Evolutionary conservation across 2,113 vertebrate species (phyloP).

Genomic region (Peromyscus leucopus): DNA sequence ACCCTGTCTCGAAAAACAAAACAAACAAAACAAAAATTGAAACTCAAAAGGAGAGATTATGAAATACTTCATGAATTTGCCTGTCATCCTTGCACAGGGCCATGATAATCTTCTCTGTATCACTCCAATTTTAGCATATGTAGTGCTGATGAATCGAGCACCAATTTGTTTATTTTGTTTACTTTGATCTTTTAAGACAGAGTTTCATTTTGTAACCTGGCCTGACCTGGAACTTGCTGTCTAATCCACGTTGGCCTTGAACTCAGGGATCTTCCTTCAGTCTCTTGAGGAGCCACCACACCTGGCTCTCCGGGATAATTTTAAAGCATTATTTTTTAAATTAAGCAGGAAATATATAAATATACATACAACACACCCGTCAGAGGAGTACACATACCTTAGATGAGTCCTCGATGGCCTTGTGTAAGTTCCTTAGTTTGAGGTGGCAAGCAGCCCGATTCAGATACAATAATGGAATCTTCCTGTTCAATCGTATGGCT

Average conservation of each 20-base stretch:
- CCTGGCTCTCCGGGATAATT: background rate
- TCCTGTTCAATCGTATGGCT: constrained; percentile 91
- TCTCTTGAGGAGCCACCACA: background rate
- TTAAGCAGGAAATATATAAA: background rate
- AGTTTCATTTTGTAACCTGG: background rate
- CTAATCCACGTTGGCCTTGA: background rate
- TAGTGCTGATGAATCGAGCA: background rate
- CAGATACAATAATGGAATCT: constrained; percentile 91
- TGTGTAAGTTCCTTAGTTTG: constrained; percentile 95
- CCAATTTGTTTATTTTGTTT: too few species aligned
- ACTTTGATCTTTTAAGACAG: background rate
- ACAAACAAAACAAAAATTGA: background rate
- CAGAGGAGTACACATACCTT: constrained; percentile 86
- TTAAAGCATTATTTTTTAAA: constrained; percentile 19
- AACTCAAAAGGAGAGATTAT: background rate
- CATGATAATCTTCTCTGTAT: background rate
- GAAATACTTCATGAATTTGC: background rate
- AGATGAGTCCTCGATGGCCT: constrained; percentile 95
- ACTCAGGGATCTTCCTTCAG: background rate
- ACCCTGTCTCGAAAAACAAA: too few species aligned
- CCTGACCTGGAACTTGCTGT: background rate
- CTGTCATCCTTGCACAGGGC: background rate
- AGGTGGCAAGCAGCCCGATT: constrained; percentile 98
- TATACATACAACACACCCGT: background rate
- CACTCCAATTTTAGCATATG: background rate